Evolutionary conservation across 1,140 invertebrate genomes (phyloP), one percentile per base, ranked within the genome.

Genomic region (Dendrolimus kikuchii): DNA sequence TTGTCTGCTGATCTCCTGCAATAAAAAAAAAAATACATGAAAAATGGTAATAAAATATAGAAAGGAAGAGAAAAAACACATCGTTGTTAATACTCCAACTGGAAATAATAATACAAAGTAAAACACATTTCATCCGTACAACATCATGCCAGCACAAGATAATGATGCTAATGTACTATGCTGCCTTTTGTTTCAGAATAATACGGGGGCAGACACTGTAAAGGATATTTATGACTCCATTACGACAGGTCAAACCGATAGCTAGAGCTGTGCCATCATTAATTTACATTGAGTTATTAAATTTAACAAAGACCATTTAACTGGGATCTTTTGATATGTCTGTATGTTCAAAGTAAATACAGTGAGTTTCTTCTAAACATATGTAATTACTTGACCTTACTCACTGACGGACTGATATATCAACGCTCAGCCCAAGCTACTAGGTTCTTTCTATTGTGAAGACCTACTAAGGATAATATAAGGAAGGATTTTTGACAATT

Each of bases 281-380:
- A 76, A 74, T 74, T 70, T 68, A 64, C 66, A 76, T 75, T 71
- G 70, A 75, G 68, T 74, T 74, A 71, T 76, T 64, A 68, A 74
- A 60, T 73, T 70, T 60, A 56, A 23, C 23, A 23, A 23, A 23
- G 23, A 23, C 23, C 23, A 23, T 23, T 23, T 23, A 23, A 23
- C 23, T 23, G 23, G 23, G 23, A 23, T 23, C 23, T 23, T 23
- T 23, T 23, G 23, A 23, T 23, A 23, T 23, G 23, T 23, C 23
- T 23, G 23, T 23, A 23, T 23, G 23, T 23, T 23, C 3, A 23
- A 23, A 23, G 23, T 23, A 23, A 23, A 23, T 23, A 3, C 23
- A 23, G 3, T 23, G 23, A 2, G 1, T 23, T 23, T 23, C 3
- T 2, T 2, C 1, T 23, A 23, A 23, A 23, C 23, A 23, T 23